Base-by-base conservation (phyloP, 35 echinoderm and acorn worm genomes). In the Heliocidaris erythrogramma region DNA sequence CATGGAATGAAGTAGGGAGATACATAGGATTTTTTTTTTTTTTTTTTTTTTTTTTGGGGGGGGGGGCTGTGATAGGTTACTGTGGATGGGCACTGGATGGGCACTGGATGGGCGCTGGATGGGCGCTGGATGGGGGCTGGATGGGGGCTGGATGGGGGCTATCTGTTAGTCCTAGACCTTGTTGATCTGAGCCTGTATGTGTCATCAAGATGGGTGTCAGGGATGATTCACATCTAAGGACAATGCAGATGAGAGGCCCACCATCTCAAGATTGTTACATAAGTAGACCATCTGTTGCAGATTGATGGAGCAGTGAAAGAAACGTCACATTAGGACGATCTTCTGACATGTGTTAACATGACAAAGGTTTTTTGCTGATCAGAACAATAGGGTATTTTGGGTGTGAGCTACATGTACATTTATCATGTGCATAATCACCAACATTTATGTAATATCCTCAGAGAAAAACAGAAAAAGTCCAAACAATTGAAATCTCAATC, bases 231-330 rank as follows among this genome's bases (percentile, higher is more conserved):
- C 65, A 78, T 78, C 1, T 7, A n/a, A 78, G 65, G 7, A 4
- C 65, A 78, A 78, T 78, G 65, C 65, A 78, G 65, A 78, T 78
- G 65, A n/a, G 65, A 78, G 65, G 65, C 65, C 65, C 65, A 7
- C 17, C 17, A 78, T 78, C 65, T 78, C 21, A 27, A 78, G 24
- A 78, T 78, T 78, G 65, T 78, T 78, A 78, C 21, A 78, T 78
- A 78, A 69, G 61, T 24, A 69, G 27, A 27, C 24, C 14, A 69
- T 69, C 61, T 69, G 61, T 69, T 69, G 61, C 18, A 69, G 60
- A 69, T 69, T 69, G 60, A 21, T 69, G 24, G 65, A 78, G 65
- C 65, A 78, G 2, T 78, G 21, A 78, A 78, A 78, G 21, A 78
- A 78, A 78, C 27, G 65, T 78, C n/a, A 14, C 35, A 56, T 56